Percentiles rank a stretch among this genome's conserved stretches.
These are phyloP conservation scores for Ditylenchus dipsaci DNA, from an alignment of 1,140 invertebrate genomes.

Conservation along the genomic window DNA sequence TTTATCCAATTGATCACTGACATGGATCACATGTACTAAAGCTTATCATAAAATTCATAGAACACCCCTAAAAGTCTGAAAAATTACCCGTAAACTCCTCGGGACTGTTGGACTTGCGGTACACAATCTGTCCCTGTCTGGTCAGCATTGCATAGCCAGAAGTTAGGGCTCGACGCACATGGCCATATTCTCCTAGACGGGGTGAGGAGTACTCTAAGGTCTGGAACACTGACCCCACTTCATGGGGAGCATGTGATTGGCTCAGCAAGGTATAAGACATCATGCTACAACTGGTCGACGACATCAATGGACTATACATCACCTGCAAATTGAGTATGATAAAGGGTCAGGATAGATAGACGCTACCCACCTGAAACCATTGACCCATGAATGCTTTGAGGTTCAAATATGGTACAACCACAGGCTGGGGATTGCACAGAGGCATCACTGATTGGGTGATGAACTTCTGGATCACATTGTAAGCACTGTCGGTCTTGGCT, in stretches of 20 bases:
- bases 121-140: constrained; percentile 52
- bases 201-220: constrained; percentile 54
- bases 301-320: constrained; percentile 52
- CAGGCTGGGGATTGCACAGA: constrained; percentile 52
- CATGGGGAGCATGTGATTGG: constrained; percentile 33
- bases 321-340: constrained; percentile 30
- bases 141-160: constrained; percentile 55
- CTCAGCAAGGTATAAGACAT: constrained; percentile 51
- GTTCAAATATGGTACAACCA: constrained; percentile 46
- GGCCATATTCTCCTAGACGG: not conserved
- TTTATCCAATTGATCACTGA: constrained; percentile 24
- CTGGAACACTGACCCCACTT: constrained; percentile 51
- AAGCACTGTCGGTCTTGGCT: constrained; percentile 6
- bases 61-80: not conserved
- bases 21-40: constrained; percentile 39
- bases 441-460: constrained; percentile 51
- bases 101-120: constrained; percentile 42
- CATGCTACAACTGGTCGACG: constrained; percentile 49
- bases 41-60: constrained; percentile 24
- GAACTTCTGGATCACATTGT: constrained; percentile 39
- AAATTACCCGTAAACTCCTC: constrained; percentile 51
- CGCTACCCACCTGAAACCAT: constrained; percentile 25
- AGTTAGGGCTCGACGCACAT: constrained; percentile 25
- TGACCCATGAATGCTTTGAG: constrained; percentile 55
- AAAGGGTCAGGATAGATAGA: not conserved